These are phyloP conservation scores for Myotis vivesi DNA, from an alignment of 2,797 vertebrate genomes.

Conservation along the genomic window DNA sequence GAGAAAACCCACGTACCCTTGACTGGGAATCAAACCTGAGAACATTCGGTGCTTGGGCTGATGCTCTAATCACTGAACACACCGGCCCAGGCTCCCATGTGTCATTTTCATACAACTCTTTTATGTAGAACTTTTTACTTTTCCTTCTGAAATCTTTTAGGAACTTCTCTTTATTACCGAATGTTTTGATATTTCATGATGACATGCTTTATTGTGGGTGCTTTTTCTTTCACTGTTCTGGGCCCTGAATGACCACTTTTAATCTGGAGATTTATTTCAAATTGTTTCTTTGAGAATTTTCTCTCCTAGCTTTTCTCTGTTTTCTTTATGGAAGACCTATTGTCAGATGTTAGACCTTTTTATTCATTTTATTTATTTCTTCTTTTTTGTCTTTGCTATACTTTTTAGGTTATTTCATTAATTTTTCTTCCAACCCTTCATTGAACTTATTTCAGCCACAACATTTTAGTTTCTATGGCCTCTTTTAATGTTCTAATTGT, in stretches of 20 bases:
- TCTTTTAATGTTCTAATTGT: neutral
- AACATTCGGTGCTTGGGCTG: neutral
- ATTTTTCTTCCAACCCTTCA: constrained; percentile 7
- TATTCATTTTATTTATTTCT: constrained; percentile 3
- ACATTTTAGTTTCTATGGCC: constrained; percentile 1
- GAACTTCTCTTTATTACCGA: neutral
- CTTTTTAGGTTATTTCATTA: neutral
- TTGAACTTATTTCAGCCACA: neutral
- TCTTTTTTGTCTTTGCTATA: neutral
- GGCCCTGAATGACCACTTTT: neutral
- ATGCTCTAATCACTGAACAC: neutral
- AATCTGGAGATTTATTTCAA: neutral
- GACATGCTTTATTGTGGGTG: neutral
- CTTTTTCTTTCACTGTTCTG: constrained; percentile 2
- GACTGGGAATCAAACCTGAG: neutral
- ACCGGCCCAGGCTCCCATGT: neutral
- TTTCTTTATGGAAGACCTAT: neutral
- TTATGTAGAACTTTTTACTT: neutral
- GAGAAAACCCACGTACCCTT: neutral
- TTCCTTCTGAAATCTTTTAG: neutral
- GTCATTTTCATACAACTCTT: neutral
- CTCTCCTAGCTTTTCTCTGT: neutral
- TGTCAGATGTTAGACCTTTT: neutral
- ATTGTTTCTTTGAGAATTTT: neutral
- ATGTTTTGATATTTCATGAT: constrained; percentile 18